Conservation (phyloP, 2,888 invertebrate genomes). For the Antitype chi region DNA sequence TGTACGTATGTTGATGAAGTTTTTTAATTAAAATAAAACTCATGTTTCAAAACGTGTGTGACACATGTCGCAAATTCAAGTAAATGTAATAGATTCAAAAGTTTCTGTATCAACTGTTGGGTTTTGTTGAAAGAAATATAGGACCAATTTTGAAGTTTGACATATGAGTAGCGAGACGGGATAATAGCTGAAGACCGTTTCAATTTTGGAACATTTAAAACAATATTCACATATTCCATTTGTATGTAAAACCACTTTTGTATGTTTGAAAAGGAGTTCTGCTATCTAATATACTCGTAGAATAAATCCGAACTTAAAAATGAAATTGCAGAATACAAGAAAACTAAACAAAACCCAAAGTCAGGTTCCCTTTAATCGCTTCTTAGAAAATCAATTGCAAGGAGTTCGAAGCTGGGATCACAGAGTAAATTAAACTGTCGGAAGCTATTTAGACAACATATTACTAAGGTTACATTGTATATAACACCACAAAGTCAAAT, state of each 20-base stretch:
- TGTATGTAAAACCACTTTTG: neutral
- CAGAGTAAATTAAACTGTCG: constrained; percentile 54
- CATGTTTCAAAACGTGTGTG: neutral
- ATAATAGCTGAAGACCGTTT: no score
- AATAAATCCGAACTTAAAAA: neutral
- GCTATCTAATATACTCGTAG: neutral
- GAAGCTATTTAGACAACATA: constrained; percentile 51
- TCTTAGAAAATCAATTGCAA: neutral
- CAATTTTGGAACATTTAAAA: neutral
- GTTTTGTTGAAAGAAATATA: neutral
- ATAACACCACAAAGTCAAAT: constrained; percentile 54
- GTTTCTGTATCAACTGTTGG: neutral
- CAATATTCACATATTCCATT: neutral
- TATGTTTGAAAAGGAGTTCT: neutral
- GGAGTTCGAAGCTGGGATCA: constrained; percentile 8
- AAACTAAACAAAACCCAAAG: neutral
- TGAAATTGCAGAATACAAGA: no score
- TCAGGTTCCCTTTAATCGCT: neutral
- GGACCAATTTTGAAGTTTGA: constrained; percentile 2
- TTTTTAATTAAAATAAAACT: constrained; percentile 34
- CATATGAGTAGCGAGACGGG: neutral
- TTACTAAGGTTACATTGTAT: constrained; percentile 45
- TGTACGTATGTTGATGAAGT: neutral
- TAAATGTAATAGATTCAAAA: neutral
- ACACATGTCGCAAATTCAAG: neutral